Evolutionary conservation across 2,113 vertebrate genomes (phyloP), one percentile per base, ranked within the genome.

Genomic region (Epinephelus lanceolatus): DNA sequence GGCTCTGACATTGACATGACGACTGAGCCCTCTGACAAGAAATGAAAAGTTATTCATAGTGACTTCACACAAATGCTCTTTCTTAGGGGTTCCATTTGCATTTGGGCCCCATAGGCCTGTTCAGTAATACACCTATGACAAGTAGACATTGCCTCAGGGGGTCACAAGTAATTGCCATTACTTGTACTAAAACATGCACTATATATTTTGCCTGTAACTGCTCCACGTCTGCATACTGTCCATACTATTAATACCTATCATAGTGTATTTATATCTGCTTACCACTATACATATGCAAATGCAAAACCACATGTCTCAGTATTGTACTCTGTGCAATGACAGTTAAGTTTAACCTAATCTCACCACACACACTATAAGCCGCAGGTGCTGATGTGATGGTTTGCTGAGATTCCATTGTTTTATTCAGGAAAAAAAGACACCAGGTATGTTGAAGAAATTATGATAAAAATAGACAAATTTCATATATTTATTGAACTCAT

Each of bases 401-500:
- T 72, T 57, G 6, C 3, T 70, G 10, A 40, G 51, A 19, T 68
- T 89, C 79, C 7, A 75, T 75, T 12, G 4, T 86, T 91, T 90
- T 88, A 86, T 89, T 89, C 51, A 73, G 9, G 25, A 61, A 51
- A 85, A 71, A 87, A 76, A 78, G 0, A 74, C 68, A 70, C 30
- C 25, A 67, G n/a, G 13, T 69, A 84, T 72, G 25, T 49, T 23
- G 56, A 90, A 66, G 85, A 72, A 71, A 71, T 70, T 12, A 71
- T 65, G 62, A 83, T 82, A 73, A 84, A 92, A 88, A 83, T 85
- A 85, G 61, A 81, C 65, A 72, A 13, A 74, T 78, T 78, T 78
- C 17, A 85, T 78, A 69, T 61, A 47, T 84, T 69, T 37, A 78
- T 33, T 67, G 18, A 81, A 56, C 0, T 27, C 51, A 45, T 57